These are phyloP conservation scores for Anthonomus grandis DNA, from an alignment of 1,140 invertebrate genomes.

Conservation along the genomic window DNA sequence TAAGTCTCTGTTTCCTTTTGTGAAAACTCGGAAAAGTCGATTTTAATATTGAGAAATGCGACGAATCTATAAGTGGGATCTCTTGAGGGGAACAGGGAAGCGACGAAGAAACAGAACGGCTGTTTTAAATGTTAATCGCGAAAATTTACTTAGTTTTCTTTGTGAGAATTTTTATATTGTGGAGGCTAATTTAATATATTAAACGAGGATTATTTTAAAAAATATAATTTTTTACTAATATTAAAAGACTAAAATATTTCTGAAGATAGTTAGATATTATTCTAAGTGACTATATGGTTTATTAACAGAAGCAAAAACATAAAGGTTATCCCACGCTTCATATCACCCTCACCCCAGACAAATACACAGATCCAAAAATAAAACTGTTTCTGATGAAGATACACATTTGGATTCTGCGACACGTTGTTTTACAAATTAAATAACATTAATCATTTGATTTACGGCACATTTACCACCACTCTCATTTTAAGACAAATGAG, in stretches of 20 bases:
- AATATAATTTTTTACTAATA: too few relatives aligned
- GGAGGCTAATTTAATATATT: too few relatives aligned
- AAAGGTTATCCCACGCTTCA: too few relatives aligned
- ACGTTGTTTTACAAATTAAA: constrained; percentile 29
- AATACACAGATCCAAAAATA: constrained; percentile 23
- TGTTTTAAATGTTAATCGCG: constrained; percentile 15
- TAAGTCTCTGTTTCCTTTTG: constrained; percentile 25
- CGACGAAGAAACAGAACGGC: background rate
- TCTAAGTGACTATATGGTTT: too few relatives aligned
- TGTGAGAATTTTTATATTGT: too few relatives aligned
- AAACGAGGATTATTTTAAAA: too few relatives aligned
- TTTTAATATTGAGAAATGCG: constrained; percentile 24
- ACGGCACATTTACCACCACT: constrained; percentile 27
- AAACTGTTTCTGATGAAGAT: constrained; percentile 22
- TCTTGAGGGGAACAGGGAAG: constrained; percentile 1
- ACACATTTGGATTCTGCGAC: constrained; percentile 28
- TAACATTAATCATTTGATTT: constrained; percentile 28
- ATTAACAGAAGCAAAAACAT: too few relatives aligned
- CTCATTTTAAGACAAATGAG: constrained; percentile 17
- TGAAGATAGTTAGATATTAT: too few relatives aligned
- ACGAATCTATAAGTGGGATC: constrained; percentile 26
- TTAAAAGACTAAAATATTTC: too few relatives aligned
- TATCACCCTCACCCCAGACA: too few relatives aligned
- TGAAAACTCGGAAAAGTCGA: constrained; percentile 13
- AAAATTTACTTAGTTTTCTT: too few relatives aligned